These are phyloP conservation scores for Ploceus nigricollis DNA, from an alignment of 2,113 vertebrate genomes.

Conservation along the genomic window DNA sequence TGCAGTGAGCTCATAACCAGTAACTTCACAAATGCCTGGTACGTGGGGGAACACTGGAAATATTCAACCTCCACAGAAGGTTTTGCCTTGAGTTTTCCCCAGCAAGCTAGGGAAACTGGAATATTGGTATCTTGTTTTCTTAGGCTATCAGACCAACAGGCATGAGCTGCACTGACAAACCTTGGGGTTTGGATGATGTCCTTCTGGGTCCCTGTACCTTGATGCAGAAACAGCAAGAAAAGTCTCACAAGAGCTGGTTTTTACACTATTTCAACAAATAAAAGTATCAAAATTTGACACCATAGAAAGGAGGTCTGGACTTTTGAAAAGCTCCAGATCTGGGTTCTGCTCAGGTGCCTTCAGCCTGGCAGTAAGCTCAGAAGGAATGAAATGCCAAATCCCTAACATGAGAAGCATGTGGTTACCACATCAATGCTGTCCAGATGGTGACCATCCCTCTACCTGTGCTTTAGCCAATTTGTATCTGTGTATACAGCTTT, in stretches of 20 bases:
- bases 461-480: not conserved
- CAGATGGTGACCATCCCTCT: not conserved
- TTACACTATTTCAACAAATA: not conserved
- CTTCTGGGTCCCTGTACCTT: not conserved
- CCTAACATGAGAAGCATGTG: not conserved
- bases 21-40: not conserved
- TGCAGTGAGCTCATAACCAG: not conserved
- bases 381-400: not conserved
- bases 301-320: not conserved
- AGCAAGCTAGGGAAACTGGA: not conserved
- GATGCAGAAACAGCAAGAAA: not conserved
- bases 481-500: not conserved
- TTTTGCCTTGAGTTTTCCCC: not conserved
- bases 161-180: not conserved
- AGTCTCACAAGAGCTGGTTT: not conserved
- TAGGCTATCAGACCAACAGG: not conserved
- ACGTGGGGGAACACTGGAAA: accelerated
- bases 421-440: not conserved
- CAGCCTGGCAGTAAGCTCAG: not conserved
- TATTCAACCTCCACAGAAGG: not conserved
- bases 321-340: not conserved
- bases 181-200: not conserved
- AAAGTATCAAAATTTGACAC: no score
- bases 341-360: not conserved
- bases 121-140: not conserved